Evolutionary conservation across 2,797 vertebrate species (phyloP), one percentile per base, ranked within the genome.

Genomic region (Salarias fasciatus): DNA sequence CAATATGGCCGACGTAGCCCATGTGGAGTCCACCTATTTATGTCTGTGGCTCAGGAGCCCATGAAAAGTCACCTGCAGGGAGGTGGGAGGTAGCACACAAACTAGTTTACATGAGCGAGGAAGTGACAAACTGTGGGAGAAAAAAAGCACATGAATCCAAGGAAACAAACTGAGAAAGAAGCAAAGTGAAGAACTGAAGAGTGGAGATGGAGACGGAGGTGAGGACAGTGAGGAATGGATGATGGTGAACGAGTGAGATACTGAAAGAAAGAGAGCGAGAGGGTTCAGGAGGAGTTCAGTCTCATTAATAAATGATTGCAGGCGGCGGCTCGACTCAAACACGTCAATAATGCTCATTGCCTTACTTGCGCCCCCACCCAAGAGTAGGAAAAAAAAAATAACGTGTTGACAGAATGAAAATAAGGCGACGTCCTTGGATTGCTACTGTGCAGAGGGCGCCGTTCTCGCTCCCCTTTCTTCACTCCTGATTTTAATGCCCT

Each of bases 271-370:
- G 11, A 46, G 30, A 42, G 46, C 28, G 8, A 29, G 36, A 5
- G 53, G 51, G 83, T 88, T 87, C 83, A 87, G 8, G 33, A 36
- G 59, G 72, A 86, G 83, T 86, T 85, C 82, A 80, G 24, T 38
- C 62, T 77, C 68, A 75, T 86, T 82, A 86, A 82, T 86, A 82
- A 81, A 72, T 52, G 63, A 84, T 63, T 53, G 62, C 66, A 63
- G 37, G 69, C 28, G 5, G 49, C 12, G 8, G 53, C 70, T 79
- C 48, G 5, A 56, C 49, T 71, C 56, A 58, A 56, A 66, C 57
- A 42, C 43, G 83, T 84, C 80, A 66, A 82, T 79, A 85, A 45
- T 7, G 43, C 63, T 52, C 60, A 15, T 44, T 49, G 47, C 47
- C n/a, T 9, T 35, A 18, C 18, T 2, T 24, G 18, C 47, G 5